Evolutionary conservation across 2,888 invertebrate genomes (phyloP), one percentile per base, ranked within the genome.

Genomic region (Apodemia mormo): DNA sequence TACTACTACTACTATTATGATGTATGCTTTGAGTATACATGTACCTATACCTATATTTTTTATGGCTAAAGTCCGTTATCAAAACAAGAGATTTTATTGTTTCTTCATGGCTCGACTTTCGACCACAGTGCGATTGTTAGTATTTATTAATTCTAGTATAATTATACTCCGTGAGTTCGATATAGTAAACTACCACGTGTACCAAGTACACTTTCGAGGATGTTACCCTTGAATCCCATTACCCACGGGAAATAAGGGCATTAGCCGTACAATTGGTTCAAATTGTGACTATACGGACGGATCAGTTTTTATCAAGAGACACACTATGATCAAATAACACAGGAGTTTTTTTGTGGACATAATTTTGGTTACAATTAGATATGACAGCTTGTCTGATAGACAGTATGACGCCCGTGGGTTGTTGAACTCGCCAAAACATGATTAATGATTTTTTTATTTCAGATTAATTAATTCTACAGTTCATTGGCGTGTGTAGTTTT

Each of bases 251-350:
- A 40, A 14, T 12, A 68, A 75, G 81, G 74, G 77, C 79, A 79
- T 76, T 73, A 78, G 79, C 80, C 82, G 73, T 30, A 75, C 81
- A 84, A 84, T 83, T 82, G 82, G 70, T 74, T 74, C 66, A 74
- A 81, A 82, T 82, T 80, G 64, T 69, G 56, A 30, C 65, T 66
- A 64, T 71, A 49, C 22, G 73, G 81, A 80, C 81, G 80, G 75
- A 77, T 76, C 78, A 79, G 14, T 81, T 83, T 81, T 79, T 77
- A 76, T 79, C 76, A 74, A 71, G 70, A 75, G 72, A 71, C 80
- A 79, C 77, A 82, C 75, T 73, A 68, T 78, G 74, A 81, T 80
- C 80, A 80, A 85, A 82, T 83, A 81, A 80, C 76, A 66, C 68
- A 66, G 67, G 69, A 61, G 73, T 79, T 80, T 79, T 79, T 74